Base-by-base conservation (phyloP, 1,140 invertebrate species). In the Lepidurus couesii region DNA sequence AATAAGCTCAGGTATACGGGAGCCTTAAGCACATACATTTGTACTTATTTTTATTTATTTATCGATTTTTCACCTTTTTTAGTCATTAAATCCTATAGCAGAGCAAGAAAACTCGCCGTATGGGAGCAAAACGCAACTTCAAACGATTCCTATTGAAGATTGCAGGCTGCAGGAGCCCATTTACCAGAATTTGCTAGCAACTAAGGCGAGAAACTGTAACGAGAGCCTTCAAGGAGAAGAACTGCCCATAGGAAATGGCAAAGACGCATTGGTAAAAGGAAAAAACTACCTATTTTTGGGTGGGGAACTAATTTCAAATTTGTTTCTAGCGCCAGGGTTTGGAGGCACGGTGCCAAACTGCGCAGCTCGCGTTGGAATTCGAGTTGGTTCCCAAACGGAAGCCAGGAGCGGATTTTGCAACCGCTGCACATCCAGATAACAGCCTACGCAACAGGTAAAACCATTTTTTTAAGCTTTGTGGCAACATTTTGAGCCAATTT, bases 281-380 rank as follows among this genome's bases (percentile, higher is more conserved):
- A 34, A 47, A 75, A 44, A 45, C 44, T 73, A n/a, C 21, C 42
- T 79, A 44, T 78, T 42, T 21, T 53, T 4, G 44, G 13, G 44
- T 77, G 24, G 1, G 47, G 74, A 13, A 47, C 26, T 13, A 77
- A 21, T 75, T 80, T 43, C 5, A 77, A 11, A 76, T 24, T 26
- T 1, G 1, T 75, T 75, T 88, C 16, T 85, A 94, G 93, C 92
- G 92, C 83, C 91, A 92, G 86, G 86, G 93, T 78, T 86, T 95
- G 44, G 92, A 95, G 84, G 90, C 90, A 79, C 94, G 93, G 83
- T 87, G 96, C 81, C 88, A 89, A 5, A 93, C 94, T 83, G 90
- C 91, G 77, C 91, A 94, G 82, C 88, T 96, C 1, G 91, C 94
- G 82, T 90, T 92, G 84, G 94, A 95, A 84, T 97, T 95, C 87